Evolutionary conservation across 1,140 invertebrate species (phyloP), one percentile per base, ranked within the genome.

Genomic region (Eubasilissa regina): DNA sequence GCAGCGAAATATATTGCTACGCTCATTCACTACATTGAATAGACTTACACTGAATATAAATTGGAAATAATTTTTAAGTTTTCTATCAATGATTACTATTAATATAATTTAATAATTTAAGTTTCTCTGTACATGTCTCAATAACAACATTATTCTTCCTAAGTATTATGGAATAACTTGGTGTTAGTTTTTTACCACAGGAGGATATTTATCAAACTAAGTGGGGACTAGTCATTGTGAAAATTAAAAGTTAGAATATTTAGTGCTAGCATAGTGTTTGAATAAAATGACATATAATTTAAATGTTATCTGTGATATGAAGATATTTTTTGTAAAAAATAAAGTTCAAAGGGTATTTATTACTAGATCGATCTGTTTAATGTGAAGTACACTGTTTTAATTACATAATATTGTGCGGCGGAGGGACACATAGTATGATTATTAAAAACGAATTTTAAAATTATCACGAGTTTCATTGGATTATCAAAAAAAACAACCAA

Each of bases 301-400:
- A 60, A 81, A 79, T 78, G 80, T 81, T 82, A 79, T 82, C 81
- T 82, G 81, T 82, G 81, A 82, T 82, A 82, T 79, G 51, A 66
- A 79, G 70, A 81, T 82, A 82, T 77, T 82, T 81, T 77, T 64
- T 79, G 72, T 82, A 55, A 79, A 70, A 70, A 82, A 82, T 77
- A 75, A 82, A 76, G 77, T 82, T 74, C 53, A 75, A 82, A 82
- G 81, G 81, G 81, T 82, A 82, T 77, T 79, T 77, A 77, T 35
- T 25, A 55, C 25, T 73, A 73, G 60, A 13, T 64, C 35, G 9
- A 25, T 64, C 11, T 64, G 60, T 64, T 64, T 64, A 25, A 64
- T 25, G 19, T 43, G 10, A 43, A 44, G 60, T 12, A 51, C n/a
- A 11, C 35, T 58, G 21, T 58, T 58, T 56, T 58, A 35, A 35